Evolutionary conservation across 2,888 invertebrate species (phyloP), one percentile per base, ranked within the genome.

Genomic region (Dasysyrphus albostriatus): DNA sequence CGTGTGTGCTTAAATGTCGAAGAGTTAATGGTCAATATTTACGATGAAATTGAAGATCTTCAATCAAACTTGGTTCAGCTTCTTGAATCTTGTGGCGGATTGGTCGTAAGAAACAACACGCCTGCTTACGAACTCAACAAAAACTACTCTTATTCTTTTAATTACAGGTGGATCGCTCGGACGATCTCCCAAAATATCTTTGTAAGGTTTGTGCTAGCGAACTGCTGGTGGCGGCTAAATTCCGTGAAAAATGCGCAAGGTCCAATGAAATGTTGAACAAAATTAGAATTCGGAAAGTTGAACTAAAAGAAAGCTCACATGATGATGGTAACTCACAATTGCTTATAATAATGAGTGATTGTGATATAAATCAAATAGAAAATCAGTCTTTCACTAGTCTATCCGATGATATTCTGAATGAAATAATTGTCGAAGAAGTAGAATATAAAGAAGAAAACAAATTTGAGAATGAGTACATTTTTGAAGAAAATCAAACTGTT

Each of bases 171-270:
- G 88, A 90, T 14, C 85, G 81, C 12, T 61, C 49, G 0, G 91
- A 92, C 88, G 72, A 34, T n/a, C 89, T 89, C 61, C 90, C 92
- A 0, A 91, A 92, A 83, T 90, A 90, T 42, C 88, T 93, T 32
- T 93, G 93, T 51, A 90, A 91, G 37, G 90, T 91, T 39, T 92
- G 93, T 54, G 91, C 92, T 0, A 89, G 89, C 9, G 92, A 92
- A 76, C 88, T 92, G 2, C 76, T 92, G 3, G 89, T 91, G 12
- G 89, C 91, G 0, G 91, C 91, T 3, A 91, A 91, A 80, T 92
- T 92, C 83, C 90, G 90, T 2, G 89, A 90, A 14, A 92, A 92
- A 88, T 92, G 92, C 76, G 76, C 72, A 5, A 89, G 89, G 19
- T 90, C 91, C 0, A 88, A 91, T 42, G 88, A 90, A 80, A 76